A percentile compares a stretch with the other conserved stretches of the same genome.
phyloP scores from a whole-genome alignment of 2,888 invertebrate species.

The Sabatieria punctata region DNA sequence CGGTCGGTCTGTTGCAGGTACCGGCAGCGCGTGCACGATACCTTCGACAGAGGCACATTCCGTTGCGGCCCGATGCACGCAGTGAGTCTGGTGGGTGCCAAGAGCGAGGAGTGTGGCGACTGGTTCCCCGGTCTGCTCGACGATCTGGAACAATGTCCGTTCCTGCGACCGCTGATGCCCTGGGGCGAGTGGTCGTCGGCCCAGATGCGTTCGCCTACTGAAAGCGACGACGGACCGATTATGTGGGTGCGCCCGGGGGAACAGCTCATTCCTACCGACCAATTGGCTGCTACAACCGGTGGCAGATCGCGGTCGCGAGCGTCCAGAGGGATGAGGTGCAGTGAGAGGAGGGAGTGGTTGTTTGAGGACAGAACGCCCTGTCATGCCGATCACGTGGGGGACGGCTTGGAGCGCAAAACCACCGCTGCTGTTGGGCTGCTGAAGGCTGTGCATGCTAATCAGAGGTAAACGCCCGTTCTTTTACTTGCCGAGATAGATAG shows the following conservation, averaged over 20 bases:
- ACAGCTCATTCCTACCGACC: slow-evolving; percentile 85
- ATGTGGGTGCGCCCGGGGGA: slow-evolving; percentile 95
- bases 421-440: slow-evolving; percentile 92
- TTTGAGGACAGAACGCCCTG: slow-evolving; percentile 93
- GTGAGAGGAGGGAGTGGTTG: slow-evolving; percentile 77
- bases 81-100: slow-evolving; percentile 85
- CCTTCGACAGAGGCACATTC: slow-evolving; percentile 75
- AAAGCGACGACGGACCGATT: slow-evolving; percentile 94
- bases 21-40: slow-evolving; percentile 44
- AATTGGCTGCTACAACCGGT: slow-evolving; percentile 11
- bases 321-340: too few relatives aligned
- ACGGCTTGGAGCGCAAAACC: slow-evolving; percentile 81
- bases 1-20: too few relatives aligned
- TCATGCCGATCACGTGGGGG: slow-evolving; percentile 97
- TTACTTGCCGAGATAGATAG: too few relatives aligned
- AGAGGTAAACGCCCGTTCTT: neutral
- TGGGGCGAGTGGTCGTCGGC: slow-evolving; percentile 83
- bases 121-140: slow-evolving; percentile 79
- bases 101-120: slow-evolving; percentile 85
- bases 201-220: slow-evolving; percentile 61
- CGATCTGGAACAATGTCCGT: slow-evolving; percentile 56
- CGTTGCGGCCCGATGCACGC: slow-evolving; percentile 83
- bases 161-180: slow-evolving; percentile 78
- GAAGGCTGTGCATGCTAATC: slow-evolving; percentile 72
- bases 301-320: too few relatives aligned